Percentiles rank a stretch among this genome's conserved stretches.
phyloP scores from a whole-genome alignment of 2,888 invertebrate genomes.

The Morpho achilles region DNA sequence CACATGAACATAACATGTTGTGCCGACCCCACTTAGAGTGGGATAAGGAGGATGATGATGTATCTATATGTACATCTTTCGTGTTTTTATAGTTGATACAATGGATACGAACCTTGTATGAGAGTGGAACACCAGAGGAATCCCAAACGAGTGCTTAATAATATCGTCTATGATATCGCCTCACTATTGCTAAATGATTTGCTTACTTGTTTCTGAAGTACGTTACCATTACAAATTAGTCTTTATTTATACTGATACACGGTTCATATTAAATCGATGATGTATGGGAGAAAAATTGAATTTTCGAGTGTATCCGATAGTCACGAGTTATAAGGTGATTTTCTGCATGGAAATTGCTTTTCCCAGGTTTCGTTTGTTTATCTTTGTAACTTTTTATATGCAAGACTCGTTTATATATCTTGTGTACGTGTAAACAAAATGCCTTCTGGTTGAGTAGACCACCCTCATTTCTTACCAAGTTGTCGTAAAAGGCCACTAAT shows the following conservation, averaged over 20 bases:
- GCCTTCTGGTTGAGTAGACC: too few relatives aligned
- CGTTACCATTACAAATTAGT: conserved; percentile 4
- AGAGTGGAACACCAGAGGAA: conserved; percentile 60
- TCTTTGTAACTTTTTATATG: too few relatives aligned
- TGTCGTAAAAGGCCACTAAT: too few relatives aligned
- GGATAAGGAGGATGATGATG: too few relatives aligned
- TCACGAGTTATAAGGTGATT: conserved; percentile 48
- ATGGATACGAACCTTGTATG: conserved; percentile 27
- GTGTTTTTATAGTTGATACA: neutral
- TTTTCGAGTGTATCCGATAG: conserved; percentile 47
- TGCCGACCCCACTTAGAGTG: too few relatives aligned
- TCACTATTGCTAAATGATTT: conserved; percentile 49
- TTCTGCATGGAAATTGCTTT: conserved; percentile 48
- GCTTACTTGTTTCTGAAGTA: conserved; percentile 47
- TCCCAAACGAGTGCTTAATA: conserved; percentile 75
- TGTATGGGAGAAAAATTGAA: conserved; percentile 52
- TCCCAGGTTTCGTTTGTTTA: conserved; percentile 7
- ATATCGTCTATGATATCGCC: conserved; percentile 59
- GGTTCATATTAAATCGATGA: conserved; percentile 10
- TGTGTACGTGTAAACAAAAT: too few relatives aligned
- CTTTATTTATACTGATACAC: conserved; percentile 3
- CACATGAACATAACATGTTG: too few relatives aligned
- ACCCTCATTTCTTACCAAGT: too few relatives aligned
- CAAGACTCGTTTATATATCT: too few relatives aligned
- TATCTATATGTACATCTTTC: too few relatives aligned